These are phyloP conservation scores for Neomorphus geoffroyi DNA, from an alignment of 2,797 vertebrate species.

Conservation along the genomic window DNA sequence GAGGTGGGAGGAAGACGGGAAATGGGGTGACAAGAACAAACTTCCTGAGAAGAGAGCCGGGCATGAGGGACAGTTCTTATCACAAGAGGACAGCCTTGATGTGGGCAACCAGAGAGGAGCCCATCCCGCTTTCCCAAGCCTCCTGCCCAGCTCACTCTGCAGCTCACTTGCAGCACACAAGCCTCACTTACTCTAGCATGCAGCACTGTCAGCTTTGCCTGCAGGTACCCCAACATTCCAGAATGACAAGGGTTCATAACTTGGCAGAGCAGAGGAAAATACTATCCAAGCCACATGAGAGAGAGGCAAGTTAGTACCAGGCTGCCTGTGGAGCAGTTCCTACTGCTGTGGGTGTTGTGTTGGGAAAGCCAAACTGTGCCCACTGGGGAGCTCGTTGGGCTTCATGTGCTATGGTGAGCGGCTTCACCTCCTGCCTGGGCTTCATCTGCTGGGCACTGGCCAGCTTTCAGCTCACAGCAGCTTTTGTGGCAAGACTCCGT, in stretches of 20 bases:
- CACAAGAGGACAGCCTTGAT: background rate
- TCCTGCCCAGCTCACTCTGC: background rate
- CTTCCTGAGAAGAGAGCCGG: background rate
- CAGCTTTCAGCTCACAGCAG: accelerated
- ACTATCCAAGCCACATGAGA: background rate
- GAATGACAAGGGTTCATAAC: background rate
- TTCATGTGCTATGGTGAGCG: accelerated
- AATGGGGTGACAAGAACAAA: constrained; percentile 10
- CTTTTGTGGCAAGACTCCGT: background rate
- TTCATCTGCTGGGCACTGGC: accelerated
- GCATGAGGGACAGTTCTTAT: background rate
- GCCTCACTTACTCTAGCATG: background rate
- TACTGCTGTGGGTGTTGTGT: background rate
- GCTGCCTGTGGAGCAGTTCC: background rate
- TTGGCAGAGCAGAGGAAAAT: background rate
- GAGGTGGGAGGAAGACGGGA: constrained; percentile 18
- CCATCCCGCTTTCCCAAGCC: background rate
- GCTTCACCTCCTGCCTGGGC: background rate
- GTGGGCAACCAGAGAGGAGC: background rate
- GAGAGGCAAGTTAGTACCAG: background rate
- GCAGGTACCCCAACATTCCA: background rate
- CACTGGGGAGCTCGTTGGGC: accelerated
- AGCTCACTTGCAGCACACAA: background rate
- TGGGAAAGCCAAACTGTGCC: background rate
- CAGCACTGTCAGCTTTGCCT: background rate